Conservation (phyloP, 2,888 invertebrate genomes). For the Plebejus melissa region DNA sequence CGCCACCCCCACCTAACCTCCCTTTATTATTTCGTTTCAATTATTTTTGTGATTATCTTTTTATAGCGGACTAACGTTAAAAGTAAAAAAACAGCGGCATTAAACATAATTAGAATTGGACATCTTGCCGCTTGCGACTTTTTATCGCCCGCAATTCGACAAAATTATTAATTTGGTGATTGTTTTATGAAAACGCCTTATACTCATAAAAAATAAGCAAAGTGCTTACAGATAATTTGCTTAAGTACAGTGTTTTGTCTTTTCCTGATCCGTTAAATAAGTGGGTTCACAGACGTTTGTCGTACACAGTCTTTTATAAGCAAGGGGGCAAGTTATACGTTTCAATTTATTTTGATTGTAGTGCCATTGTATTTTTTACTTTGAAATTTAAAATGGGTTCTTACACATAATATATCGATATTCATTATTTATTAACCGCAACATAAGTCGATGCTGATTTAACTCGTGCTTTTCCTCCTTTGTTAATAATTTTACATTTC, state of each 20-base stretch:
- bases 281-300: no score
- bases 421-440: no score
- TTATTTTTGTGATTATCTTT: slow-evolving; percentile 80
- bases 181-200: neutral
- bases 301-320: no score
- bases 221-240: no score
- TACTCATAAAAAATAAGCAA: neutral
- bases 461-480: neutral
- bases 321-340: no score
- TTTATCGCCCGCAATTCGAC: slow-evolving; percentile 37
- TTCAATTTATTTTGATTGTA: no score
- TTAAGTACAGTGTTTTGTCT: no score
- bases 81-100: slow-evolving; percentile 75
- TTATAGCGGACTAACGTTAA: slow-evolving; percentile 75
- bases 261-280: no score
- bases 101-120: slow-evolving; percentile 75
- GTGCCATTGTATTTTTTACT: no score
- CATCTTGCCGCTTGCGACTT: slow-evolving; percentile 63
- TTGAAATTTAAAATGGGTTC: no score
- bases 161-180: slow-evolving; percentile 31
- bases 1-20: slow-evolving; percentile 60
- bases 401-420: no score
- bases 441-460: neutral
- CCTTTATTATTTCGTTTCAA: slow-evolving; percentile 79
- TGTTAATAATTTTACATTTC: neutral